phyloP scores from a whole-genome alignment of 2,113 vertebrate genomes.

The Pogona vitticeps region DNA sequence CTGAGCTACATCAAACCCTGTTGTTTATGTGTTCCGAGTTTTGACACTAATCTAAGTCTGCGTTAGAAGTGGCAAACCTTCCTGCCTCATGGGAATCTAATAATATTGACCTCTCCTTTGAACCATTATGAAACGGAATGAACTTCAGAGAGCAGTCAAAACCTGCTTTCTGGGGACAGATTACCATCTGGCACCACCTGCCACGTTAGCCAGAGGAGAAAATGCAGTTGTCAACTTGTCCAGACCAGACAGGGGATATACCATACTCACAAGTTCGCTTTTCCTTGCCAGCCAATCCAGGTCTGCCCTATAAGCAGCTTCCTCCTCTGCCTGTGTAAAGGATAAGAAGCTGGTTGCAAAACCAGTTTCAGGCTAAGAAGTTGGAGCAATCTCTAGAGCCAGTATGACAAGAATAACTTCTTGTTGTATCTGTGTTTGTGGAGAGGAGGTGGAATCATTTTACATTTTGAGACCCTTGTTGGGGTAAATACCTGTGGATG shows the following conservation, averaged over 20 bases:
- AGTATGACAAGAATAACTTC: neutral
- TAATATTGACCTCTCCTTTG: neutral
- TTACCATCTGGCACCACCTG: neutral
- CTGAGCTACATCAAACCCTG: neutral
- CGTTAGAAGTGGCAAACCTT: neutral
- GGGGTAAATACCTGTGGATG: neutral
- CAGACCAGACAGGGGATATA: neutral
- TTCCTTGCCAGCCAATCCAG: neutral
- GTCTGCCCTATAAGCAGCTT: neutral
- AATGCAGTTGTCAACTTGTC: neutral
- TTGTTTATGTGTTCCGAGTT: too few species aligned
- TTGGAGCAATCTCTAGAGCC: neutral
- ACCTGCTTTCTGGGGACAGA: neutral
- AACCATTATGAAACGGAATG: neutral
- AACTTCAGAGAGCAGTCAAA: neutral
- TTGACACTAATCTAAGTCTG: too few species aligned
- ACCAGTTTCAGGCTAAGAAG: neutral
- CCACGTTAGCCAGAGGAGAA: neutral
- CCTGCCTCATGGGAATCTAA: neutral
- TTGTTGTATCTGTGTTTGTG: neutral
- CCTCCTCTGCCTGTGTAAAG: rapidly evolving
- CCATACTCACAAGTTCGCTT: neutral
- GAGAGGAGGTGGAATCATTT: neutral
- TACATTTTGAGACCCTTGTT: neutral
- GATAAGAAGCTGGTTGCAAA: rapidly evolving